Base-by-base conservation (phyloP, 2,113 vertebrate species). In the Engraulis encrasicolus region DNA sequence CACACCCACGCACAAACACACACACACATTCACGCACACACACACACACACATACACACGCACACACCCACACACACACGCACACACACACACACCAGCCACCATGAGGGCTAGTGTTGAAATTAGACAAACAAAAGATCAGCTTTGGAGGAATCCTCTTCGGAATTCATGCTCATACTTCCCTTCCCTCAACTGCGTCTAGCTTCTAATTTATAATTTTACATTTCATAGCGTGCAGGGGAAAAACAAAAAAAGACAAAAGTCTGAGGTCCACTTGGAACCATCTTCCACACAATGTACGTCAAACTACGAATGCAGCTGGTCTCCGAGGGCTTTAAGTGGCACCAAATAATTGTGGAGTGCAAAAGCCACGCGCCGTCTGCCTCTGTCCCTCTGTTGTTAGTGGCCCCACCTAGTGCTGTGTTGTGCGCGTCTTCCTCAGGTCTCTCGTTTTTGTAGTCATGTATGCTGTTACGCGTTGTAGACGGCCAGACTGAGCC, bases 41-140 rank as follows among this genome's bases (percentile, higher is more conserved):
- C n/a, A n/a, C n/a, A n/a, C n/a, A n/a, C n/a, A n/a, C n/a, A n/a
- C n/a, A n/a, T n/a, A n/a, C n/a, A n/a, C n/a, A n/a, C n/a, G n/a
- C n/a, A n/a, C n/a, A n/a, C n/a, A n/a, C n/a, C n/a, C n/a, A n/a
- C n/a, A n/a, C n/a, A n/a, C n/a, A n/a, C n/a, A n/a, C n/a, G n/a
- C n/a, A n/a, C n/a, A n/a, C n/a, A n/a, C n/a, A n/a, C n/a, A n/a
- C n/a, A 82, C 86, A 82, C 54, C 58, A 71, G 80, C 78, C 50
- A n/a, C n/a, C n/a, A 79, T 79, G n/a, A 82, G 50, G 77, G 84
- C 85, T 50, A 80, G 17, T 2, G 78, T 54, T 54, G 81, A 18
- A 14, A 48, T 74, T 82, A 15, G 34, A 12, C 11, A 86, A 87
- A 85, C 81, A 81, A 82, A 83, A 85, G 82, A 58, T 84, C 78